phyloP scores from a whole-genome alignment of 1,140 invertebrate genomes.

The Drosophila ogumai region DNA sequence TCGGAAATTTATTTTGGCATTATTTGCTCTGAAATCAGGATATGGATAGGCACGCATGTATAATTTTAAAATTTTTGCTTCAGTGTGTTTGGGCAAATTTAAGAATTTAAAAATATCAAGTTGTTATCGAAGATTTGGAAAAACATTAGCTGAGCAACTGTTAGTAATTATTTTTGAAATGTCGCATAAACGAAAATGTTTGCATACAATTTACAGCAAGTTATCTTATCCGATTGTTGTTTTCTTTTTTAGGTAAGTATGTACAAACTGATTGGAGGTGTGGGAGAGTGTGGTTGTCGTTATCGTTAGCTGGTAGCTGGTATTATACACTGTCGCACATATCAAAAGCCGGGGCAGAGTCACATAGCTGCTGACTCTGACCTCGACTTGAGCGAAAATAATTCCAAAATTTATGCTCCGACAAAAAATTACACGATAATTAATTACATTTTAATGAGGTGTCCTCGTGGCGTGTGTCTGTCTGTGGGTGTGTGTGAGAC shows the following conservation, averaged over 20 bases:
- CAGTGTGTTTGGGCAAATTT: slow-evolving; percentile 27
- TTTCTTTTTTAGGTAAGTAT: slow-evolving; percentile 32
- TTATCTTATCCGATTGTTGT: slow-evolving; percentile 17
- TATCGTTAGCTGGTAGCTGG: slow-evolving; percentile 15
- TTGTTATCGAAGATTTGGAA: slow-evolving; percentile 48
- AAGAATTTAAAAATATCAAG: slow-evolving; percentile 17
- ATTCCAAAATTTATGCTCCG: slow-evolving; percentile 85
- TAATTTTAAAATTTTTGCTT: slow-evolving; percentile 70
- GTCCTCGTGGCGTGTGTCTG: slow-evolving; percentile 43
- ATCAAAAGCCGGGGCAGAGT: slow-evolving; percentile 81
- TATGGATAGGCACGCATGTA: slow-evolving; percentile 85
- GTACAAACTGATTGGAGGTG: slow-evolving; percentile 66
- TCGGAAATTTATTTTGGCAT: slow-evolving; percentile 93
- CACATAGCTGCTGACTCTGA: slow-evolving; percentile 61
- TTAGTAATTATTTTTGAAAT: slow-evolving; percentile 35
- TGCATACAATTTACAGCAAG: slow-evolving; percentile 71
- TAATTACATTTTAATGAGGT: slow-evolving; percentile 80
- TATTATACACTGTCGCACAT: slow-evolving; percentile 84
- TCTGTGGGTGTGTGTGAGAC: slow-evolving; percentile 4
- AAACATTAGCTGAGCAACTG: slow-evolving; percentile 59
- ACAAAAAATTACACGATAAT: slow-evolving; percentile 84
- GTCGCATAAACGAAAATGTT: slow-evolving; percentile 60
- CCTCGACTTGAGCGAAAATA: slow-evolving; percentile 82
- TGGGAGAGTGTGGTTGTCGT: slow-evolving; percentile 18
- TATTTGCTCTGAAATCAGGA: slow-evolving; percentile 87